Conservation (phyloP, 2,113 vertebrate genomes). For the Rhizomys pruinosus region DNA sequence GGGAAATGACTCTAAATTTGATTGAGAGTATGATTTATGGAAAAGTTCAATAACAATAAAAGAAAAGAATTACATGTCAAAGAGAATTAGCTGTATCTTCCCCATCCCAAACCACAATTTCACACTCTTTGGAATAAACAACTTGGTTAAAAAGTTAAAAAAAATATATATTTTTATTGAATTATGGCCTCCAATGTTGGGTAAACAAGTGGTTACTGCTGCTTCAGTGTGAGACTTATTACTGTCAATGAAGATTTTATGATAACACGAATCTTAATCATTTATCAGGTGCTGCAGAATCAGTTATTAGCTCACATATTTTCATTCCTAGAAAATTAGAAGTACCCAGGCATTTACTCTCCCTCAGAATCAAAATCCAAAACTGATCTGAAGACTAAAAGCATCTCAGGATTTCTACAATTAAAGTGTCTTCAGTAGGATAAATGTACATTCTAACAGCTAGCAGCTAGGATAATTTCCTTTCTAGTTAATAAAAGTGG, state of each 20-base stretch:
- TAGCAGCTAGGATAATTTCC: not conserved
- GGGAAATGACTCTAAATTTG: too few species aligned
- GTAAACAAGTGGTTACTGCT: not conserved
- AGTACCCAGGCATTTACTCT: not conserved
- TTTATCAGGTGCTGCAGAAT: not conserved
- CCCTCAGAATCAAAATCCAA: not conserved
- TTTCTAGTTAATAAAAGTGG: not conserved
- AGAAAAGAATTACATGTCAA: too few species aligned
- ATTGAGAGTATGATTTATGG: too few species aligned
- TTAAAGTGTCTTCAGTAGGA: not conserved
- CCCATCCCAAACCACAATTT: constrained; percentile 57
- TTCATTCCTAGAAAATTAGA: not conserved
- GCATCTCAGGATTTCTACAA: not conserved
- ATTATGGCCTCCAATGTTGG: not conserved
- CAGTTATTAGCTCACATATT: not conserved
- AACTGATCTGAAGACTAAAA: not conserved
- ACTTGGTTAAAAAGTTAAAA: constrained; percentile 80
- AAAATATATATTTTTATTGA: not conserved
- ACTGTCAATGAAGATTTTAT: not conserved
- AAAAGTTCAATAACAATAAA: too few species aligned
- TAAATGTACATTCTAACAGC: not conserved
- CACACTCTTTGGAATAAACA: constrained; percentile 86
- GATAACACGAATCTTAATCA: not conserved
- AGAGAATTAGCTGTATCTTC: constrained; percentile 80
- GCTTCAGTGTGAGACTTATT: not conserved